These are phyloP conservation scores for Drosophila anceps DNA, from an alignment of 2,888 invertebrate genomes.

Conservation along the genomic window DNA sequence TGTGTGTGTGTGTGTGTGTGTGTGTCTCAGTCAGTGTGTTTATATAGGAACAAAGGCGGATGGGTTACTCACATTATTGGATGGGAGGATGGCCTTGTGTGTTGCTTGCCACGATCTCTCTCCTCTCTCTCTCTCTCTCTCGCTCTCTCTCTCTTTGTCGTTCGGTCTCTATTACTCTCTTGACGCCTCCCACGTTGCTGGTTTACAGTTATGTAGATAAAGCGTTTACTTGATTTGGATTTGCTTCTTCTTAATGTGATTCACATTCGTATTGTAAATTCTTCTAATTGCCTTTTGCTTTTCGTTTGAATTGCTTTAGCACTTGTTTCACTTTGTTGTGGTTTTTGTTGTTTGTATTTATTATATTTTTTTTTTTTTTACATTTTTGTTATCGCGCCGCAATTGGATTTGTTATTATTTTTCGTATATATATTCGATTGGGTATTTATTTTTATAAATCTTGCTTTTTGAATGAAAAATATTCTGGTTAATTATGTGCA, in stretches of 20 bases:
- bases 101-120: slow-evolving; percentile 56
- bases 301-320: slow-evolving; percentile 56
- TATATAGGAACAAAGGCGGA: slow-evolving; percentile 45
- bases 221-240: slow-evolving; percentile 40
- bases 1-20: neutral
- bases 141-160: slow-evolving; percentile 26
- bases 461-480: slow-evolving; percentile 47
- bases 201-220: slow-evolving; percentile 59
- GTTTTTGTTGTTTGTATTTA: slow-evolving; percentile 39
- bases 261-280: slow-evolving; percentile 49
- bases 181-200: slow-evolving; percentile 61
- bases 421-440: slow-evolving; percentile 44
- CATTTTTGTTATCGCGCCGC: slow-evolving; percentile 51
- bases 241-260: slow-evolving; percentile 35
- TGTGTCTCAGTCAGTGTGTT: neutral
- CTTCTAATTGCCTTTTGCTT: slow-evolving; percentile 49
- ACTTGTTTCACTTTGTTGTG: slow-evolving; percentile 62
- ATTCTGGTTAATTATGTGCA: slow-evolving; percentile 38
- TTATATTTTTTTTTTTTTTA: slow-evolving; percentile 16
- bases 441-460: slow-evolving; percentile 27
- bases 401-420: slow-evolving; percentile 41
- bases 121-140: slow-evolving; percentile 17
- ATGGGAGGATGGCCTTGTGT: slow-evolving; percentile 52
- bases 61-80: slow-evolving; percentile 57
- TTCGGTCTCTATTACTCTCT: slow-evolving; percentile 15